Evolutionary conservation across 2,797 vertebrate species (phyloP).

Genomic region (Kryptolebias ocellatus): DNA sequence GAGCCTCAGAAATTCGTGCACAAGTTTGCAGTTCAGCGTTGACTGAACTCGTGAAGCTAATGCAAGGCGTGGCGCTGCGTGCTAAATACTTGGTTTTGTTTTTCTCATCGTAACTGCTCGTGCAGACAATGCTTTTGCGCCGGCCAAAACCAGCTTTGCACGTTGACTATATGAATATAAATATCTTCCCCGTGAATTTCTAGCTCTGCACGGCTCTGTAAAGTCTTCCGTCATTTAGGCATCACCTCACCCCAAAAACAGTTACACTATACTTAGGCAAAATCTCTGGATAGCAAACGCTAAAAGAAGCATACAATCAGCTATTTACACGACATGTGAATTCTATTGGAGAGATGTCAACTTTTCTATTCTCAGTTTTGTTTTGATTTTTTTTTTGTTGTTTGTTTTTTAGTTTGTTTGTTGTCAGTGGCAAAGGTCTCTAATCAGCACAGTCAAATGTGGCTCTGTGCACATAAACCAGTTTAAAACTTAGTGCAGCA

Average conservation of each 20-base stretch:
- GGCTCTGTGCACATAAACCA: conserved; percentile 79
- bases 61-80: conserved; percentile 21
- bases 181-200: conserved; percentile 63
- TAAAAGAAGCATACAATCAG: conserved; percentile 85
- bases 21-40: conserved; percentile 28
- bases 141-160: conserved; percentile 33
- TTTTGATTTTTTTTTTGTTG: conserved; percentile 14
- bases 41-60: conserved; percentile 17
- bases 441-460: conserved; percentile 80
- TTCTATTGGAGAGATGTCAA: conserved; percentile 83
- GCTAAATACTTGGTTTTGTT: conserved; percentile 29
- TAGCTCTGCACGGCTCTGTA: conserved; percentile 51
- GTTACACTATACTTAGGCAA: conserved; percentile 43
- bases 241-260: conserved; percentile 56
- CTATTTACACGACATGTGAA: conserved; percentile 93
- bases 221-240: conserved; percentile 53
- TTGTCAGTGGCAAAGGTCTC: conserved; percentile 90
- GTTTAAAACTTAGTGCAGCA: conserved; percentile 99
- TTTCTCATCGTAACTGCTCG: conserved; percentile 11
- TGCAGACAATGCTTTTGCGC: conserved; percentile 26
- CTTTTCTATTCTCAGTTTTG: conserved; percentile 80
- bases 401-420: conserved; percentile 77
- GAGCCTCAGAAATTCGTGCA: conserved; percentile 24
- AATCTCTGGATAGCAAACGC: conserved; percentile 75
- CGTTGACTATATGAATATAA: conserved; percentile 48